A percentile compares a stretch with the other conserved stretches of the same genome.
These are phyloP conservation scores for Fringilla coelebs DNA, from an alignment of 2,797 vertebrate genomes.

Conservation along the genomic window DNA sequence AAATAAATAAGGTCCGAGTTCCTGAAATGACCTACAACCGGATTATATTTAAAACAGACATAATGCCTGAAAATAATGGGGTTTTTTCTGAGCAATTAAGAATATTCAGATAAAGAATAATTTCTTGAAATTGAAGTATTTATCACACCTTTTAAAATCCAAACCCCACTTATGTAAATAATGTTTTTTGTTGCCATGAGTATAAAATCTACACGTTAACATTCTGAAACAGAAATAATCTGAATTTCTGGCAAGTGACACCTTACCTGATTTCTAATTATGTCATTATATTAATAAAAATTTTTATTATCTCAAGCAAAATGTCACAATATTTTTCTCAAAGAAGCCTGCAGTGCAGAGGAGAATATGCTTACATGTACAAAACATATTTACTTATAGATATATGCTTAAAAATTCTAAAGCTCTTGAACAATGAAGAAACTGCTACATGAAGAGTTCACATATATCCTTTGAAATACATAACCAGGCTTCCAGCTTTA, in stretches of 20 bases:
- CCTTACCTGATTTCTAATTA: background rate
- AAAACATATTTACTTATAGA: background rate
- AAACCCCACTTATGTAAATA: background rate
- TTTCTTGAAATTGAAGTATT: background rate
- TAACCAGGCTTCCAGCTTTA: background rate
- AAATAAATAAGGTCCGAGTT: background rate
- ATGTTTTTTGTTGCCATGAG: background rate
- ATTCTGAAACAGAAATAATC: background rate
- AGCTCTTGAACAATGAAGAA: background rate
- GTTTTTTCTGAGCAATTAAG: background rate
- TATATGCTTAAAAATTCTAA: background rate
- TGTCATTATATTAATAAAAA: background rate
- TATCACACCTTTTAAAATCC: background rate
- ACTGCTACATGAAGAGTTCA: background rate
- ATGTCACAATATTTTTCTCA: background rate
- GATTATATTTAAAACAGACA: background rate
- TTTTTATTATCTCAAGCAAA: background rate
- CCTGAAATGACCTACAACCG: background rate
- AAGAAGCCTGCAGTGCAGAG: background rate
- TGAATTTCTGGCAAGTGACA: background rate
- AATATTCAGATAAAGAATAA: background rate
- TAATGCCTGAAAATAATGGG: background rate
- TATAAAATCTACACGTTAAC: background rate
- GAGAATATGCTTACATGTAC: background rate
- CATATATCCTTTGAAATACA: background rate